These are phyloP conservation scores for Lypha dubia DNA, from an alignment of 2,888 invertebrate genomes.

Conservation along the genomic window DNA sequence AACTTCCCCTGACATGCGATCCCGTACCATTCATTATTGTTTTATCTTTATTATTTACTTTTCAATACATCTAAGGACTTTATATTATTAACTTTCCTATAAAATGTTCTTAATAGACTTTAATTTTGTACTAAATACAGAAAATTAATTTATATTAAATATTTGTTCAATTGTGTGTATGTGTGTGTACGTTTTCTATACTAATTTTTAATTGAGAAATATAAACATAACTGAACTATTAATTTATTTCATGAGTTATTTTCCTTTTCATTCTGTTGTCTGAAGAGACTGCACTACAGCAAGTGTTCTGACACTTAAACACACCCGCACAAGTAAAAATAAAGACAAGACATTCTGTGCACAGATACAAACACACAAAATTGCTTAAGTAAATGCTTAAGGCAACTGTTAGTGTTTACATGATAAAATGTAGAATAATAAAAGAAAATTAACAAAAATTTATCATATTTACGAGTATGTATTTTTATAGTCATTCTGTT, in stretches of 20 bases:
- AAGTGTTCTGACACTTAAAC: not conserved
- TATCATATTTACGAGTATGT: too few species aligned
- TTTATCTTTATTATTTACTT: not conserved
- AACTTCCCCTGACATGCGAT: too few species aligned
- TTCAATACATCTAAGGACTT: too few species aligned
- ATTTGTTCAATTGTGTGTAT: not conserved
- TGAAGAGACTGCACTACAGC: not conserved
- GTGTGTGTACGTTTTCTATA: not conserved
- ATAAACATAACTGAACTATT: slow-evolving; percentile 2
- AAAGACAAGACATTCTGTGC: not conserved
- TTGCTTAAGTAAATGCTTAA: not conserved
- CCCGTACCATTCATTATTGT: not conserved
- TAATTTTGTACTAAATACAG: not conserved
- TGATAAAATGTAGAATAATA: slow-evolving; percentile 40
- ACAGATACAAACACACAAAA: not conserved
- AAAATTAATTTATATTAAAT: not conserved
- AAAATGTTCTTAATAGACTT: not conserved
- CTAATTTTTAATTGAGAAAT: not conserved
- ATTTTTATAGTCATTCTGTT: not conserved
- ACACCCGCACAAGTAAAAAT: not conserved
- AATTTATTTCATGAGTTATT: not conserved
- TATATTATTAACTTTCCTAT: not conserved
- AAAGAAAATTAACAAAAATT: slow-evolving; percentile 39
- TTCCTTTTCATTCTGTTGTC: not conserved
- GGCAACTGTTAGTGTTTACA: slow-evolving; percentile 45